These are phyloP conservation scores for Hololepta plana DNA, from an alignment of 2,888 invertebrate genomes.

Conservation along the genomic window DNA sequence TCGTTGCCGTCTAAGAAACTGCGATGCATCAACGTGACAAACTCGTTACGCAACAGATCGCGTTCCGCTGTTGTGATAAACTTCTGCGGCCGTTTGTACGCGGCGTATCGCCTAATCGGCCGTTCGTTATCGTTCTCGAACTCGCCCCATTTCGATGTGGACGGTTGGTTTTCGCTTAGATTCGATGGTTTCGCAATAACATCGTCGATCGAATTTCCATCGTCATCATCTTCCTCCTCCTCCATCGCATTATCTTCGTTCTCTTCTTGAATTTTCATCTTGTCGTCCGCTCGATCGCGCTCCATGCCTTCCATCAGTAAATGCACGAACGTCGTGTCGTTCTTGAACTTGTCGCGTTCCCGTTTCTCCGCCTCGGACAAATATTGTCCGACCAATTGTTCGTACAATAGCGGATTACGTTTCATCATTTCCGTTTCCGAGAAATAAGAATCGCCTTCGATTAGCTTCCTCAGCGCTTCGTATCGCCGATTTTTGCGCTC, in stretches of 20 bases:
- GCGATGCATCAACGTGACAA: conserved; percentile 67
- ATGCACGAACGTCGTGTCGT: conserved; percentile 49
- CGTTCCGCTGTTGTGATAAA: conserved; percentile 39
- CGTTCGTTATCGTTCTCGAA: conserved; percentile 11
- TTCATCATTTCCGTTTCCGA: conserved; percentile 88
- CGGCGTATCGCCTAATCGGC: conserved; percentile 15
- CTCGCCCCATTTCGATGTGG: conserved; percentile 11
- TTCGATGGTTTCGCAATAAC: not conserved
- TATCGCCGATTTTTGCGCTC: conserved; percentile 63
- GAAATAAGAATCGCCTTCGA: conserved; percentile 58
- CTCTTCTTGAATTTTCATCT: conserved; percentile 40
- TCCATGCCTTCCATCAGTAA: conserved; percentile 70
- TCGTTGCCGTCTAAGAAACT: conserved; percentile 72
- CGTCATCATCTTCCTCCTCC: conserved; percentile 21
- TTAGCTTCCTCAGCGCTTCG: conserved; percentile 57
- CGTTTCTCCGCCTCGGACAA: conserved; percentile 58
- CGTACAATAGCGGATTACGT: conserved; percentile 76
- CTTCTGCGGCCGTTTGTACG: conserved; percentile 10
- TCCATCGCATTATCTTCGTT: conserved; percentile 34
- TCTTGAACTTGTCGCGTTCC: conserved; percentile 34
- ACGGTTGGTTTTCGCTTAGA: conserved; percentile 6
- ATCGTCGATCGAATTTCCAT: not conserved
- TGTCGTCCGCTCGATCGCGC: conserved; percentile 43
- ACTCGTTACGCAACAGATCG: conserved; percentile 57
- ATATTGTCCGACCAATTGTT: conserved; percentile 77